Percentiles rank a stretch among this genome's conserved stretches.
Conservation (phyloP, 2,113 vertebrate genomes). For the Cyprinodon tularosa region DNA sequence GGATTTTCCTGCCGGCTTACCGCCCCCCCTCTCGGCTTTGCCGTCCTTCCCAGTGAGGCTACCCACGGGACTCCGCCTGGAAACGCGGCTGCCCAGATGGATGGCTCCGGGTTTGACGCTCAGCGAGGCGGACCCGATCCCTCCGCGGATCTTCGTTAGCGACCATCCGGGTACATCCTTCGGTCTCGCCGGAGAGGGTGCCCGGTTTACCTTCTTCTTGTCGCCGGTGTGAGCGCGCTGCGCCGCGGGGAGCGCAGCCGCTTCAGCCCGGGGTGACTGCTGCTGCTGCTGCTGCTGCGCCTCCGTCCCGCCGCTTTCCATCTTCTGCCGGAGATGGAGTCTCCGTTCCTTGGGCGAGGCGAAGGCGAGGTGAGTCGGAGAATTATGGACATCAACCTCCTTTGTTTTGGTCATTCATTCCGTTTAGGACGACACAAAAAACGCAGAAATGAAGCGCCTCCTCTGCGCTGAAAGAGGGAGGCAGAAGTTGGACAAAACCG, state of each 20-base stretch:
- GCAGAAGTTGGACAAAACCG: conserved; percentile 60
- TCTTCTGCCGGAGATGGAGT: conserved; percentile 78
- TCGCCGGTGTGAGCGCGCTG: conserved; percentile 48
- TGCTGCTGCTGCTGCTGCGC: conserved; percentile 54
- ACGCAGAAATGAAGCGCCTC: conserved; percentile 59
- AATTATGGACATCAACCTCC: conserved; percentile 81
- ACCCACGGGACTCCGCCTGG: conserved; percentile 78
- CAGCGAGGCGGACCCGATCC: conserved; percentile 78
- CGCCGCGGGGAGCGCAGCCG: conserved; percentile 42
- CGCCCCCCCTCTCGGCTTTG: conserved; percentile 62
- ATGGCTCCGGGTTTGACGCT: conserved; percentile 81
- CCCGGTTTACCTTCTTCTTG: conserved; percentile 89
- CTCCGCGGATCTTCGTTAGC: conserved; percentile 86
- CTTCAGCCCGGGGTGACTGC: conserved; percentile 19
- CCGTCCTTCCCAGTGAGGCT: conserved; percentile 68
- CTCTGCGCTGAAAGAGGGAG: conserved; percentile 13
- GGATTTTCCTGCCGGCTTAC: conserved; percentile 62
- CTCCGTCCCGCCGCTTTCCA: conserved; percentile 79
- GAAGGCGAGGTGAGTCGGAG: conserved; percentile 73
- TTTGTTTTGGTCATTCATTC: conserved; percentile 89
- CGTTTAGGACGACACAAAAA: conserved; percentile 56
- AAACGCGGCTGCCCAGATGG: conserved; percentile 78
- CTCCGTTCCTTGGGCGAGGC: conserved; percentile 82
- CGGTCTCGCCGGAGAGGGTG: conserved; percentile 90
- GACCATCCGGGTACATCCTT: conserved; percentile 91